Base-by-base conservation (phyloP, 2,888 invertebrate genomes). In the Cordilura impudica region DNA sequence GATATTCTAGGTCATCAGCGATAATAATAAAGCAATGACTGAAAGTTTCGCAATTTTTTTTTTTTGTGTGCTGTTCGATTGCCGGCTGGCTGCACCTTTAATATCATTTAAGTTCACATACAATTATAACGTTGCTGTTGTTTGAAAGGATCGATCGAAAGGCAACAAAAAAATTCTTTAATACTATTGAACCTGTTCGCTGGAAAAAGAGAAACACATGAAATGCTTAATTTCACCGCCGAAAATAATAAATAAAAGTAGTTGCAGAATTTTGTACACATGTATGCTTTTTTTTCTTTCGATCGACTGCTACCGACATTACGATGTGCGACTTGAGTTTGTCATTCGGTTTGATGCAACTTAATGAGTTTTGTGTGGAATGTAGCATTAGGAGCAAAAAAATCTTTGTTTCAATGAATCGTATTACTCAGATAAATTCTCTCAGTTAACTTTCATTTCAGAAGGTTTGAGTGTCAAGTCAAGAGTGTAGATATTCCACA, bases 1-100 rank as follows among this genome's bases (percentile, higher is more conserved):
- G 61, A 79, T 79, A 79, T 79, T 79, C 79, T 79, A 67, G 79
- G 79, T 79, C 79, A 79, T 79, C 79, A 72, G 71, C 26, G 79
- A 75, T 79, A 79, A 79, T 70, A 45, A 54, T 67, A 67, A 66
- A 65, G 31, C 35, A 66, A 70, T 61, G 70, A 70, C 65, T 66
- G 54, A 4, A 70, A 74, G 54, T 61, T 74, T 31, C 54, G 53
- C 67, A 56, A 69, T 69, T 75, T 75, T 5, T 63, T 19, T 21
- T 51, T 58, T 66, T 45, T 49, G 54, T n/a, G 35, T 18, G 12
- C 29, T 29, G 43, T 43, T 51, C 26, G 21, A 21, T 26, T 56
- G 45, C 18, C n/a, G 58, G 23, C 35, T 49, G 14, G 69, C 78
- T 71, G 63, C 79, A 72, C 79, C 75, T 75, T 75, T 67, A 67